phyloP scores from a whole-genome alignment of 2,888 invertebrate genomes.

The Tetragnatha montana region DNA sequence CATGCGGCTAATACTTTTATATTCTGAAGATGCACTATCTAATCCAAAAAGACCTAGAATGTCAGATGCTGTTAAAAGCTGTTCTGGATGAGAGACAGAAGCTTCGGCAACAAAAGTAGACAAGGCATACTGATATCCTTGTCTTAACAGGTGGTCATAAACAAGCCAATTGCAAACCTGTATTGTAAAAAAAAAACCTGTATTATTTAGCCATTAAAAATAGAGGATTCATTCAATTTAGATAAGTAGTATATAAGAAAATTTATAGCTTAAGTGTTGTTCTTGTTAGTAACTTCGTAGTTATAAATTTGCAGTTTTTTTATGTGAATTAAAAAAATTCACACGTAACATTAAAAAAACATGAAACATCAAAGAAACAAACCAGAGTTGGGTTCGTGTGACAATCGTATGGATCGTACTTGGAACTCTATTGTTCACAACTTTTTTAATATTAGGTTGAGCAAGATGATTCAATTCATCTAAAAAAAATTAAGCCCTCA shows the following conservation, averaged over 20 bases:
- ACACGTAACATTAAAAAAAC: background rate
- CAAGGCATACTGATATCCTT: constrained; percentile 59
- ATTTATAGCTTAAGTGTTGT: background rate
- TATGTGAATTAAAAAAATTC: background rate
- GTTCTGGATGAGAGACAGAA: constrained; percentile 43
- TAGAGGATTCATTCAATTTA: background rate
- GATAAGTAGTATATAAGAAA: background rate
- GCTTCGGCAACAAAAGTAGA: constrained; percentile 63
- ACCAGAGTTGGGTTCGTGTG: too few relatives aligned
- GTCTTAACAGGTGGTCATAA: constrained; percentile 57
- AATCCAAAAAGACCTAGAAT: constrained; percentile 53
- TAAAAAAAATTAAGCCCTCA: too few relatives aligned
- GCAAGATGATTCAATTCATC: too few relatives aligned
- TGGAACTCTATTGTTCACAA: too few relatives aligned
- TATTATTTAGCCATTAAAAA: too few relatives aligned
- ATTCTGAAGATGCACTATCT: constrained; percentile 27
- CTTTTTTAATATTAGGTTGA: too few relatives aligned
- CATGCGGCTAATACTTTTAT: constrained; percentile 38
- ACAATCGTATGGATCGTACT: too few relatives aligned
- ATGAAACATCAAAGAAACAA: too few relatives aligned
- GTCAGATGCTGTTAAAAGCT: constrained; percentile 53
- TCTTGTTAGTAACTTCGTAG: background rate
- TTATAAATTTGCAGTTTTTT: background rate
- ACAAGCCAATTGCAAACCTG: constrained; percentile 66
- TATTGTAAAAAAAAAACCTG: constrained; percentile 8